Percentiles rank a stretch among this genome's conserved stretches.
phyloP scores from a whole-genome alignment of 2,888 invertebrate genomes.

The Empis stercorea region DNA sequence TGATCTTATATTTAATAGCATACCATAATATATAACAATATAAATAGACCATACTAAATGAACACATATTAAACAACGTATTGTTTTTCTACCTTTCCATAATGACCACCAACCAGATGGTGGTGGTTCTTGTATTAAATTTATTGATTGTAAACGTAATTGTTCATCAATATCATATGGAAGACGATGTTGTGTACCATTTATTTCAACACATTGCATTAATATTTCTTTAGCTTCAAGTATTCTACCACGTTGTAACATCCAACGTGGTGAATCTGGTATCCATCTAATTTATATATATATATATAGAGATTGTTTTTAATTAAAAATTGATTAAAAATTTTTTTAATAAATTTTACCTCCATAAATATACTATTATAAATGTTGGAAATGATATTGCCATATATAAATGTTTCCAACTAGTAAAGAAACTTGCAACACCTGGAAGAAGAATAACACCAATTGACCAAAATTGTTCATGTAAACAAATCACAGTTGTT shows the following conservation, averaged over 20 bases:
- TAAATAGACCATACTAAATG: constrained; percentile 35
- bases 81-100: constrained; percentile 32
- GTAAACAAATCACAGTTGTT: constrained; percentile 32
- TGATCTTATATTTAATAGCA: constrained; percentile 37
- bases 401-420: constrained; percentile 38
- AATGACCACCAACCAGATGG: constrained; percentile 34
- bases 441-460: constrained; percentile 38
- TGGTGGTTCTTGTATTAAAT: constrained; percentile 31
- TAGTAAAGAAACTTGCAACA: constrained; percentile 34
- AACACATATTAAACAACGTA: constrained; percentile 31
- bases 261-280: constrained; percentile 39
- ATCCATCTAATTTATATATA: constrained; percentile 28
- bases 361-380: constrained; percentile 34
- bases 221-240: constrained; percentile 34
- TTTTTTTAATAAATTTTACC: constrained; percentile 19
- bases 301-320: background rate
- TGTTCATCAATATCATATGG: constrained; percentile 35
- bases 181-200: constrained; percentile 30
- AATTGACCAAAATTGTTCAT: constrained; percentile 39
- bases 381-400: constrained; percentile 38
- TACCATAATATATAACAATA: constrained; percentile 38
- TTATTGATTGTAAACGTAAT: constrained; percentile 32
- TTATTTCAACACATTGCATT: constrained; percentile 31
- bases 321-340: background rate
- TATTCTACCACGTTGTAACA: constrained; percentile 33